phyloP scores from a whole-genome alignment of 1,140 invertebrate species.

The Whitmania pigra region DNA sequence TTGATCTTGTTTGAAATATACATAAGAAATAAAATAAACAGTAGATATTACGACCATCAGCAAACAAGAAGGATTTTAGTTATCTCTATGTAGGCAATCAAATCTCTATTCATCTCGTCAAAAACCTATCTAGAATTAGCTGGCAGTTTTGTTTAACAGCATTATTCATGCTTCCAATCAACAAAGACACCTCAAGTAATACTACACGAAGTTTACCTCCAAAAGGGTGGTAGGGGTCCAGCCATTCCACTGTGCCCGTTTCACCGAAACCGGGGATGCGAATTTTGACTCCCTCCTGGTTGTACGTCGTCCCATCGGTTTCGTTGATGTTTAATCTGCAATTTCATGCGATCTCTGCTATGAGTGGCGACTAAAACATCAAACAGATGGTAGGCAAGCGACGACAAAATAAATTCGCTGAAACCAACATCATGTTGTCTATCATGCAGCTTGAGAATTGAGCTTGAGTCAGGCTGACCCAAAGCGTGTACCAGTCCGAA shows the following conservation, averaged over 20 bases:
- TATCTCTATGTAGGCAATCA: no score
- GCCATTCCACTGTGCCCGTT: constrained; percentile 64
- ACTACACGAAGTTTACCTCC: constrained; percentile 37
- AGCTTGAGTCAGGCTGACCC: constrained; percentile 62
- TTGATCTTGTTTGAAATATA: no score
- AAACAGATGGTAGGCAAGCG: background rate
- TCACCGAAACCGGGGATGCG: constrained; percentile 77
- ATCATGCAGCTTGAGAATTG: constrained; percentile 90
- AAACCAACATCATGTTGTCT: constrained; percentile 68
- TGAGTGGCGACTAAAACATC: background rate
- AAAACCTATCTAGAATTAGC: no score
- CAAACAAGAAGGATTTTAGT: no score
- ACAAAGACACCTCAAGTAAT: no score
- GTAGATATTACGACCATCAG: no score
- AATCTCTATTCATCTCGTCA: no score
- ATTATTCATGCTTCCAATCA: no score
- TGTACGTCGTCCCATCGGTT: constrained; percentile 62
- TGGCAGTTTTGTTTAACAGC: no score
- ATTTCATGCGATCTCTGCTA: no score
- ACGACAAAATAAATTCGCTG: background rate
- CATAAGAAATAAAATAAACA: no score
- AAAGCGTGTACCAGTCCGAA: constrained; percentile 69
- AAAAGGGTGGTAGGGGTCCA: constrained; percentile 68
- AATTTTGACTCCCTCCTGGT: constrained; percentile 75
- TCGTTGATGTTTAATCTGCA: no score